Evolutionary conservation across 2,113 vertebrate species (phyloP).

Genomic region (Carollia perspicillata): DNA sequence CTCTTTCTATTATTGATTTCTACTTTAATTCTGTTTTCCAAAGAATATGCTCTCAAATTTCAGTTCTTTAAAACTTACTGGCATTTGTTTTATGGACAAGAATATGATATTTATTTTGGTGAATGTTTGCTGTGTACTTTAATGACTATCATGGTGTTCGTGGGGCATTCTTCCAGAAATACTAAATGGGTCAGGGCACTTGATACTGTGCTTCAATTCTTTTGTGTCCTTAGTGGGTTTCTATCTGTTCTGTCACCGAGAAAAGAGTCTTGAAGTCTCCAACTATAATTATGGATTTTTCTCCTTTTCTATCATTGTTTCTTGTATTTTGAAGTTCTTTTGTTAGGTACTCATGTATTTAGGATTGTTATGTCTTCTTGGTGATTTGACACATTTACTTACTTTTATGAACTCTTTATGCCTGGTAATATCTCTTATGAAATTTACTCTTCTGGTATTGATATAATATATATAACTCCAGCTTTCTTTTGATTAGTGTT

Average conservation of each 20-base stretch:
- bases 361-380: not conserved
- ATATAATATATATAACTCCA: not conserved
- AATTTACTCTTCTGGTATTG: not conserved
- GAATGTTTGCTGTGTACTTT: not conserved
- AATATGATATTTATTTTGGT: not conserved
- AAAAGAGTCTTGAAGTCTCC: not conserved
- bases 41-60: not conserved
- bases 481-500: not conserved
- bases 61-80: not conserved
- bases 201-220: not conserved
- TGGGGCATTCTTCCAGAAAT: not conserved
- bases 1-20: not conserved
- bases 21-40: constrained; percentile 25
- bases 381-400: not conserved
- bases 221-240: not conserved
- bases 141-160: not conserved
- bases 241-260: not conserved
- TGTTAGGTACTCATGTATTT: not conserved
- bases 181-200: not conserved
- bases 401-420: not conserved
- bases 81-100: not conserved
- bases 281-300: not conserved
- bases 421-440: not conserved
- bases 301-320: not conserved
- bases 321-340: not conserved